Evolutionary conservation across 1,140 invertebrate species (phyloP).

Genomic region (Olivierus martensii): DNA sequence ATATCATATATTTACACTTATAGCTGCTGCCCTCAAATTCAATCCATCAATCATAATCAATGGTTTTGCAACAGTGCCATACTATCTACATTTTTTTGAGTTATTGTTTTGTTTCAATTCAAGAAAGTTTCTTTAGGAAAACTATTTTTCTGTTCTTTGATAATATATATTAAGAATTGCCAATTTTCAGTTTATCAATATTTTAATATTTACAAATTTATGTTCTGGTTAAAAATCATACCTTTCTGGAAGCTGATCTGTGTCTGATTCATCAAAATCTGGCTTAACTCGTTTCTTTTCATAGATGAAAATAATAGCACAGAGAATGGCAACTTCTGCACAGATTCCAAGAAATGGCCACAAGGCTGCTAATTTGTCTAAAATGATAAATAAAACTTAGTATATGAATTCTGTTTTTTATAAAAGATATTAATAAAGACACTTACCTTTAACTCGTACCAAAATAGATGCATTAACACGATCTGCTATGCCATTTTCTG

Average conservation of each 20-base stretch:
- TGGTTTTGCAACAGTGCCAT: too few species aligned
- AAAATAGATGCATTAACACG: slow-evolving; percentile 31
- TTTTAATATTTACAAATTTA: too few species aligned
- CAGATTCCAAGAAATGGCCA: slow-evolving; percentile 90
- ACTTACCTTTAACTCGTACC: slow-evolving; percentile 58
- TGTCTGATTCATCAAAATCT: slow-evolving; percentile 82
- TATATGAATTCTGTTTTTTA: neutral
- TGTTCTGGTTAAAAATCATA: too few species aligned
- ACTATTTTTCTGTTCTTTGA: too few species aligned
- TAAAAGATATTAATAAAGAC: neutral
- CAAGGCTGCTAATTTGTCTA: slow-evolving; percentile 70
- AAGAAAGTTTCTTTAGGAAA: too few species aligned
- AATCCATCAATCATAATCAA: too few species aligned
- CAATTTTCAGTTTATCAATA: too few species aligned
- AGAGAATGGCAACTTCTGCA: slow-evolving; percentile 81
- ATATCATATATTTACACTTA: too few species aligned
- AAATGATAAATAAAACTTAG: slow-evolving; percentile 17
- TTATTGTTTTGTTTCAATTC: too few species aligned
- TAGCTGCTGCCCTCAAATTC: too few species aligned
- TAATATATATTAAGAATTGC: too few species aligned
- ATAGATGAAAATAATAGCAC: slow-evolving; percentile 88
- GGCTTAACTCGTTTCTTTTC: slow-evolving; percentile 84
- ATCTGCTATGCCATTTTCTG: slow-evolving; percentile 31
- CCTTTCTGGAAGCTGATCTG: slow-evolving; percentile 65
- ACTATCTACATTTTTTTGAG: too few species aligned